Evolutionary conservation across 2,888 invertebrate species (phyloP), one percentile per base, ranked within the genome.

Genomic region (Cheilosia variabilis): DNA sequence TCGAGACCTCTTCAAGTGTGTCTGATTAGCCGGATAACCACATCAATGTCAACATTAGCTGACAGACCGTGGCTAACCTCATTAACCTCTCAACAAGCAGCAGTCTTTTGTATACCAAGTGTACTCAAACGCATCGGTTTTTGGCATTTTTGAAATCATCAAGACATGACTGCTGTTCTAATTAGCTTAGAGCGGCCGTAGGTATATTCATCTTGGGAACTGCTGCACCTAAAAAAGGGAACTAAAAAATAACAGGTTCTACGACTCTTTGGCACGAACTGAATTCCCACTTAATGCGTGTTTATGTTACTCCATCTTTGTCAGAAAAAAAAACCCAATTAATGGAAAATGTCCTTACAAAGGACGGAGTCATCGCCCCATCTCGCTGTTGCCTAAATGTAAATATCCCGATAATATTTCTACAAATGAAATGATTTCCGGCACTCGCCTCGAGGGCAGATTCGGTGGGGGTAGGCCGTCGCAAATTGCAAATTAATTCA

Each of bases 391-490:
- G 37, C 47, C 4, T 43, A 68, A 55, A 22, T 55, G 37, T 13
- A 57, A 69, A 69, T 58, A 19, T 31, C 68, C 27, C n/a, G 37
- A 73, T 79, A 69, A 83, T 79, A 79, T 83, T 73, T 53, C 73
- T 57, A 68, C 73, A 83, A 79, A 52, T 68, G 63, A 63, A 83
- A 83, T 79, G 55, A 73, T 63, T 83, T 79, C 73, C 68, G 68
- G 27, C 27, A 27, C 27, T 27, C 6, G 27, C 27, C 27, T 7
- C 27, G 5, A 27, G 27, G 6, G 27, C 27, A 27, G 27, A 27
- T 27, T 27, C 5, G 27, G 45, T 24, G 37, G 17, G 3, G 50
- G 31, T 9, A 37, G 27, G 58, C 55, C 34, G 34, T 57, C 66
- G 31, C 55, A 55, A 52, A 63, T 62, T 50, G 53, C 34, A 55